Conservation (phyloP, 1,140 invertebrate species). For the Aethina tumida region DNA sequence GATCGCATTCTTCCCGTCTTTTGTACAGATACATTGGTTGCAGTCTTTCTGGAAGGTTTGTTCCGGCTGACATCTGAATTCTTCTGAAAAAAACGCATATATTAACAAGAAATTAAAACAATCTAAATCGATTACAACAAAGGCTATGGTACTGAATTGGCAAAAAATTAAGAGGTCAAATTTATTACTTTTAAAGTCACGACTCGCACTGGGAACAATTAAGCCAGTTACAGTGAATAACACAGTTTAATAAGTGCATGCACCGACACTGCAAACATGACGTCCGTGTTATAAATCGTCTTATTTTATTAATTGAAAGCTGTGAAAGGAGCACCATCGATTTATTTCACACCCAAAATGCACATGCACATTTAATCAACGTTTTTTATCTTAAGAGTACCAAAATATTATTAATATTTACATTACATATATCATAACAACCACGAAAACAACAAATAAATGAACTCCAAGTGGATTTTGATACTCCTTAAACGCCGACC, state of each 20-base stretch:
- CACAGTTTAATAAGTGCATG: conserved; percentile 1
- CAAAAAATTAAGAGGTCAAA: conserved; percentile 3
- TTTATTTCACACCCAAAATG: too few relatives aligned
- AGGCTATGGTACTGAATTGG: background rate
- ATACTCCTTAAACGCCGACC: too few relatives aligned
- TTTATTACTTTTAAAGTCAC: conserved; percentile 2
- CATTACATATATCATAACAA: too few relatives aligned
- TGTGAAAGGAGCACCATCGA: too few relatives aligned
- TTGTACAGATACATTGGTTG: conserved; percentile 39
- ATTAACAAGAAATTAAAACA: background rate
- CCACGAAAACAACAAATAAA: too few relatives aligned
- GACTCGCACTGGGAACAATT: background rate
- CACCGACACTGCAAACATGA: background rate
- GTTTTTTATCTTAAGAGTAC: too few relatives aligned
- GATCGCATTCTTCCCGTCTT: conserved; percentile 37
- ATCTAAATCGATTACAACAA: conserved; percentile 3
- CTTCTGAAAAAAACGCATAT: conserved; percentile 10
- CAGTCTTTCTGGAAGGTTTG: conserved; percentile 38
- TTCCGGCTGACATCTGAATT: conserved; percentile 32
- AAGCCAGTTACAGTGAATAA: conserved; percentile 2
- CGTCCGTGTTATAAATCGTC: too few relatives aligned
- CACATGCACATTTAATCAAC: too few relatives aligned
- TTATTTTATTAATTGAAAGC: too few relatives aligned
- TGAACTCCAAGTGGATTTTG: too few relatives aligned
- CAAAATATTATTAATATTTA: too few relatives aligned